Evolutionary conservation across 1,140 invertebrate species (phyloP).

Genomic region (Laupala kohalensis): DNA sequence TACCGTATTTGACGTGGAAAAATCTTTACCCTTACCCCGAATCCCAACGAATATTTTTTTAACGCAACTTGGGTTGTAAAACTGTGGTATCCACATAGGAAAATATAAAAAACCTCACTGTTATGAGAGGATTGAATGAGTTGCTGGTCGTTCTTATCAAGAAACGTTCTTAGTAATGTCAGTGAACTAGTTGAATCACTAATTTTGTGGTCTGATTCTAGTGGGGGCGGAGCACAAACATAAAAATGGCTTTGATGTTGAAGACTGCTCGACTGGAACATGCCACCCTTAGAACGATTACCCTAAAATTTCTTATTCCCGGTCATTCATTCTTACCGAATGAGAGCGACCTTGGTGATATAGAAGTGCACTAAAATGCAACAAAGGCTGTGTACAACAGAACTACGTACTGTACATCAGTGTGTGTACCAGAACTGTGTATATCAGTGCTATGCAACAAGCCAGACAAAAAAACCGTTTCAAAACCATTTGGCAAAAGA

Average conservation of each 20-base stretch:
- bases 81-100: slow-evolving; percentile 21
- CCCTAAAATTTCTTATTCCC: slow-evolving; percentile 22
- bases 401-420: no score
- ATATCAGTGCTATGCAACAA: not conserved
- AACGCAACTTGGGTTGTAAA: slow-evolving; percentile 22
- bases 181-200: slow-evolving; percentile 19
- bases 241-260: no score
- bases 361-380: no score
- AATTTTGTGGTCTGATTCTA: slow-evolving; percentile 27
- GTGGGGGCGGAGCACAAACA: slow-evolving; percentile 26
- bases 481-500: no score
- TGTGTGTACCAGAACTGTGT: not conserved
- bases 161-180: slow-evolving; percentile 22
- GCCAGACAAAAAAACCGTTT: not conserved
- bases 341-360: slow-evolving; percentile 24
- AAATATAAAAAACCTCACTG: slow-evolving; percentile 19
- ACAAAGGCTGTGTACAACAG: no score
- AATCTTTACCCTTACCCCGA: slow-evolving; percentile 23
- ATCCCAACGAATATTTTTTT: slow-evolving; percentile 22
- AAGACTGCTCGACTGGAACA: no score
- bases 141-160: slow-evolving; percentile 23
- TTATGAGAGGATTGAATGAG: slow-evolving; percentile 24
- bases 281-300: no score
- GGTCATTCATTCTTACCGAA: slow-evolving; percentile 27
- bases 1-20: slow-evolving; percentile 24